Evolutionary conservation across 2,113 vertebrate species (phyloP).

Genomic region (Antechinus flavipes): DNA sequence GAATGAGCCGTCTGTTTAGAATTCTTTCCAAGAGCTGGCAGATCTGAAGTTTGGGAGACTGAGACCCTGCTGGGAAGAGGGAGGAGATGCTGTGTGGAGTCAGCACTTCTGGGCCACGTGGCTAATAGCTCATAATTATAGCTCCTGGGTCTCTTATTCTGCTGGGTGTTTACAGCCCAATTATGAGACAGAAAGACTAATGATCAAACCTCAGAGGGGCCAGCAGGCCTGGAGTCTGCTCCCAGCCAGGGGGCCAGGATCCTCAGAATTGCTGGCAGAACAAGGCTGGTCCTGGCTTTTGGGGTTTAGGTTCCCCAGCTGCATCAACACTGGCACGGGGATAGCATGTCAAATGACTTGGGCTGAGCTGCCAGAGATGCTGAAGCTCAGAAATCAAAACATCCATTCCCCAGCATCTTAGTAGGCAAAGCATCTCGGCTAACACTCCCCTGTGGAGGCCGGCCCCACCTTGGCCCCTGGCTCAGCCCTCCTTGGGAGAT

Average conservation of each 20-base stretch:
- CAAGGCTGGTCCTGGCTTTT: neutral
- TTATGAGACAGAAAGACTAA: conserved; percentile 66
- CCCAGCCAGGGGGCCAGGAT: neutral
- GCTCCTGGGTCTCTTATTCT: neutral
- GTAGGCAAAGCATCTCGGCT: neutral
- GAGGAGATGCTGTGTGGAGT: conserved; percentile 8
- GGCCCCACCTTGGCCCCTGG: neutral
- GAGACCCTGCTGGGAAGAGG: neutral
- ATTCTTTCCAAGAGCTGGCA: conserved; percentile 6
- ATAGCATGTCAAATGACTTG: neutral
- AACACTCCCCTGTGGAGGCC: neutral
- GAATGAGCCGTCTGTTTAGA: neutral
- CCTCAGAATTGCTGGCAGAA: neutral
- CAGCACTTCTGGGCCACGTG: conserved; percentile 55
- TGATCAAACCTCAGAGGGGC: neutral
- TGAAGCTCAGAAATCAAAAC: neutral
- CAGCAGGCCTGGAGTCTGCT: neutral
- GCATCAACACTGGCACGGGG: conserved; percentile 39
- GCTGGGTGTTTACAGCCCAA: conserved; percentile 54
- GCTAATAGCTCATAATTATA: conserved; percentile 64
- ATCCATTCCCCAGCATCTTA: neutral
- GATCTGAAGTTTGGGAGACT: conserved; percentile 2
- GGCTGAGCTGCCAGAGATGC: neutral
- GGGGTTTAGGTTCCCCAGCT: conserved; percentile 31
- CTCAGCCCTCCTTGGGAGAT: neutral